Conservation (phyloP, 2,797 vertebrate genomes). For the Paguma larvata region DNA sequence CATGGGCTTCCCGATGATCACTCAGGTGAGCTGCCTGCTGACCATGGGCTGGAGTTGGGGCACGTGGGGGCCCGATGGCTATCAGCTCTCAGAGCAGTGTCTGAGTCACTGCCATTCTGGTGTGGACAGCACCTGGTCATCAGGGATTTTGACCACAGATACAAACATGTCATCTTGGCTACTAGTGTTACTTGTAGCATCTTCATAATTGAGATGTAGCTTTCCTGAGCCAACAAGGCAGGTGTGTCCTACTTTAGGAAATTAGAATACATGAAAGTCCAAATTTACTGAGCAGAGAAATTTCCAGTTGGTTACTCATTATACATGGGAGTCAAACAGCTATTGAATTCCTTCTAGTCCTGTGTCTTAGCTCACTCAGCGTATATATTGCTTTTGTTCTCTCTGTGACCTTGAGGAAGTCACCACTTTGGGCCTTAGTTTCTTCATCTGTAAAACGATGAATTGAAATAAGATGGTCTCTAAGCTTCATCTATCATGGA, state of each 20-base stretch:
- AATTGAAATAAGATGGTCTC: not conserved
- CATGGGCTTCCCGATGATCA: slow-evolving; percentile 99
- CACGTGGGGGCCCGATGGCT: not conserved
- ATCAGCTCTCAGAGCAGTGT: not conserved
- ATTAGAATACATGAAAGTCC: not conserved
- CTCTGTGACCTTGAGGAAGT: not conserved
- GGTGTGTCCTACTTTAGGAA: slow-evolving; percentile 73
- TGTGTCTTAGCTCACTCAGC: not conserved
- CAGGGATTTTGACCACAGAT: not conserved
- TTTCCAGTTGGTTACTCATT: not conserved
- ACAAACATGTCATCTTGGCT: slow-evolving; percentile 66
- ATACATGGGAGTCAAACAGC: not conserved
- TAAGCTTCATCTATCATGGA: not conserved
- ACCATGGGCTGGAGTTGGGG: too few species aligned
- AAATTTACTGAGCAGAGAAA: not conserved
- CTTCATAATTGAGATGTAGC: slow-evolving; percentile 76
- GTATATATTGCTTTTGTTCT: not conserved
- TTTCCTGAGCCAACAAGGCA: slow-evolving; percentile 74
- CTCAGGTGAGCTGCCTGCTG: slow-evolving; percentile 91
- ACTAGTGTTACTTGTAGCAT: not conserved
- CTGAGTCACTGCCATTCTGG: not conserved
- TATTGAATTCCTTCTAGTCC: not conserved
- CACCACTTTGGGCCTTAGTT: not conserved
- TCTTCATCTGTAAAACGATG: not conserved
- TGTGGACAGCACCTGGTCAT: not conserved